These are phyloP conservation scores for Megalops cyprinoides DNA, from an alignment of 2,797 vertebrate species.

Conservation along the genomic window DNA sequence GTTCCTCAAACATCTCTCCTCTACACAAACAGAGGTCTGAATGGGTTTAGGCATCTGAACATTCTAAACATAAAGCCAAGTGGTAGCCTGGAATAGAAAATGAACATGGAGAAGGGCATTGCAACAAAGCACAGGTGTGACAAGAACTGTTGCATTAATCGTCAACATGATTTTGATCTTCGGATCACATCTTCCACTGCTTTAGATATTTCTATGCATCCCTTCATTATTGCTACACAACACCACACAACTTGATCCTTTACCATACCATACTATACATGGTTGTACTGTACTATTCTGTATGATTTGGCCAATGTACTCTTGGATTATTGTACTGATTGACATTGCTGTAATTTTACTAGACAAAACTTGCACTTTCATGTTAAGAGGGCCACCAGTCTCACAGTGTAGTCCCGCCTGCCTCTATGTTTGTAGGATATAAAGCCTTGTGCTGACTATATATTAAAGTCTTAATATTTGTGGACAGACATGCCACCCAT, in stretches of 20 bases:
- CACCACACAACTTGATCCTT: neutral
- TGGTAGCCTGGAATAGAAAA: neutral
- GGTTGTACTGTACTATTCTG: neutral
- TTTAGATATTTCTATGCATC: neutral
- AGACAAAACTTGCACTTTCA: neutral
- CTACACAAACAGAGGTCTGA: neutral
- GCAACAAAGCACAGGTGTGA: neutral
- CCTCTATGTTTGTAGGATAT: neutral
- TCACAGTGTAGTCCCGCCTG: neutral
- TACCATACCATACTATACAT: neutral
- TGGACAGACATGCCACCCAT: neutral
- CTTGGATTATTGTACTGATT: too few relatives aligned
- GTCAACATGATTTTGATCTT: neutral
- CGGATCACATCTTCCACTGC: neutral
- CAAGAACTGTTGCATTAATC: too few relatives aligned
- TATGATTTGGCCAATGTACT: too few relatives aligned
- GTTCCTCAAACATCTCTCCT: too few relatives aligned
- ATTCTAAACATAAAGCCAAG: too few relatives aligned
- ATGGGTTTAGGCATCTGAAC: too few relatives aligned
- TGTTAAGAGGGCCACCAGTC: neutral
- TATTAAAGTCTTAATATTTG: neutral
- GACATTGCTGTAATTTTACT: neutral
- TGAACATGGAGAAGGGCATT: slow-evolving; percentile 5
- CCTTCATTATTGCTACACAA: neutral
- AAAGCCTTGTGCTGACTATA: neutral